A percentile compares a stretch with the other conserved stretches of the same genome.
Conservation (phyloP, 2,113 vertebrate genomes). For the Myocastor coypus region DNA sequence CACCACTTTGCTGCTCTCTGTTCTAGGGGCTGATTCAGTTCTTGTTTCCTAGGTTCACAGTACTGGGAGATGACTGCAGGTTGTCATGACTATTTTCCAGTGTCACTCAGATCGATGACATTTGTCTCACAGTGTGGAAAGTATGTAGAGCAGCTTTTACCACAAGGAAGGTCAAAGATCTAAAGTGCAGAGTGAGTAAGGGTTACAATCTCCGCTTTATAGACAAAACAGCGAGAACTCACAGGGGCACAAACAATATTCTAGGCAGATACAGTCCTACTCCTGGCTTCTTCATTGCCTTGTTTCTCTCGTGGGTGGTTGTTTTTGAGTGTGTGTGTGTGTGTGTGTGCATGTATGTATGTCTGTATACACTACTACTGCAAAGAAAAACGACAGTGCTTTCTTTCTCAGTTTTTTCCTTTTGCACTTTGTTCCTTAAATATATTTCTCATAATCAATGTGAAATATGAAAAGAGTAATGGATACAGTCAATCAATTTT, state of each 20-base stretch:
- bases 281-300: not conserved
- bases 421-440: slow-evolving; percentile 1
- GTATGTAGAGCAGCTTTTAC: not conserved
- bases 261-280: not conserved
- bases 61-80: not conserved
- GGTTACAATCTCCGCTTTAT: not conserved
- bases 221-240: not conserved
- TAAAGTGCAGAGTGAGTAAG: not conserved
- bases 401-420: not conserved
- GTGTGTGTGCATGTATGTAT: not conserved
- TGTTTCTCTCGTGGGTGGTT: not conserved
- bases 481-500: not conserved
- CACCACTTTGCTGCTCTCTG: not conserved
- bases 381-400: not conserved
- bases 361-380: not conserved
- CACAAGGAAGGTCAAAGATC: not conserved
- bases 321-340: not conserved
- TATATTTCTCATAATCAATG: not conserved
- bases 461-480: not conserved
- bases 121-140: not conserved
- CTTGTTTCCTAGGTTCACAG: not conserved
- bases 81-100: not conserved
- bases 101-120: not conserved
- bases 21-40: not conserved
- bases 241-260: not conserved